phyloP scores from a whole-genome alignment of 2,113 vertebrate species.

The Chroicocephalus ridibundus region DNA sequence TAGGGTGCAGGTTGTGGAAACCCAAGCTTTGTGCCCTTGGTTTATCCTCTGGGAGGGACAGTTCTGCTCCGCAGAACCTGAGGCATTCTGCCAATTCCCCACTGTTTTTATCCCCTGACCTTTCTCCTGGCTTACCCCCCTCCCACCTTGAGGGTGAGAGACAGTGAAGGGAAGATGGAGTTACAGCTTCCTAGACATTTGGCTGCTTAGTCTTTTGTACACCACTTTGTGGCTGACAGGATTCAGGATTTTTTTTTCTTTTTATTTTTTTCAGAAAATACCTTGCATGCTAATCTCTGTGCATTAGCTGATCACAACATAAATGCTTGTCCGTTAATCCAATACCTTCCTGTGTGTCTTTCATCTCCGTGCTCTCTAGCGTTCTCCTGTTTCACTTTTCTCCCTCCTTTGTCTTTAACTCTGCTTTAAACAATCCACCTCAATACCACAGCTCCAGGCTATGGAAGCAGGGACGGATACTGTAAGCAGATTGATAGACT shows the following conservation, averaged over 20 bases:
- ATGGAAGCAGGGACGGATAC: neutral
- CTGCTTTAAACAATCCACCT: neutral
- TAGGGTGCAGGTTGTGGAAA: neutral
- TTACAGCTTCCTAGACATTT: constrained; percentile 44
- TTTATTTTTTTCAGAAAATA: neutral
- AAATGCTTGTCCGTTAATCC: constrained; percentile 59
- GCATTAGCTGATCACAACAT: constrained; percentile 50
- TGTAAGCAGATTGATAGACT: neutral
- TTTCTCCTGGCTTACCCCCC: neutral
- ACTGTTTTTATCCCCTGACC: neutral
- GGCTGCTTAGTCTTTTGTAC: constrained; percentile 15
- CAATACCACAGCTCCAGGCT: neutral
- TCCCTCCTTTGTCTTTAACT: neutral
- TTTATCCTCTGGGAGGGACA: constrained; percentile 18
- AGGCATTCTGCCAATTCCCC: constrained; percentile 42
- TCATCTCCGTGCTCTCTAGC: neutral
- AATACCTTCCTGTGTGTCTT: constrained; percentile 42
- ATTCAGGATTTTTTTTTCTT: neutral
- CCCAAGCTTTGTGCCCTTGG: constrained; percentile 17
- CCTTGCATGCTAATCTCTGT: constrained; percentile 42
- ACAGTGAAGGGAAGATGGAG: constrained; percentile 36
- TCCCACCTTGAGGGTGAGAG: neutral
- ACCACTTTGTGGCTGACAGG: constrained; percentile 38
- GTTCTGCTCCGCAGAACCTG: neutral
- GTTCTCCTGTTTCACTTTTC: constrained; percentile 48